A percentile compares a stretch with the other conserved stretches of the same genome.
Conservation (phyloP, 2,797 vertebrate species). For the Rhabdomys pumilio region DNA sequence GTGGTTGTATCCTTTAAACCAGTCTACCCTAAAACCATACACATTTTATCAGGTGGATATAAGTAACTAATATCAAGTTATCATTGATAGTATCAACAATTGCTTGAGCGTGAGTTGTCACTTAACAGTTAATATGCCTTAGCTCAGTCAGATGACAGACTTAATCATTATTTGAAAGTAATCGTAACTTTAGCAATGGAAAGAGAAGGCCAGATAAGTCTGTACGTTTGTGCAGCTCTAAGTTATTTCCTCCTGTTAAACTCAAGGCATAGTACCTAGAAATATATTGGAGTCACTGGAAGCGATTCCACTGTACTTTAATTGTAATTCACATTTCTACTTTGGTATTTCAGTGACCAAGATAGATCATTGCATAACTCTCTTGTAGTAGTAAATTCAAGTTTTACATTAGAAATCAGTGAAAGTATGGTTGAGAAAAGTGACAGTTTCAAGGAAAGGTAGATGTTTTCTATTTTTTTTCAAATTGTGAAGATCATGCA, state of each 20-base stretch:
- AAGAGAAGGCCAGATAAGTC: not conserved
- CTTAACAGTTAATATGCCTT: not conserved
- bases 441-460: not conserved
- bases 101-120: not conserved
- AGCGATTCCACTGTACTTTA: not conserved
- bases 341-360: slow-evolving; percentile 26
- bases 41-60: not conserved
- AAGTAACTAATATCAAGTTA: not conserved
- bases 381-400: not conserved
- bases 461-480: not conserved
- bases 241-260: not conserved
- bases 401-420: slow-evolving; percentile 23
- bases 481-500: not conserved
- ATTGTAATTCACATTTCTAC: slow-evolving; percentile 13
- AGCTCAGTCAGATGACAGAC: not conserved
- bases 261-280: not conserved
- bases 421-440: not conserved
- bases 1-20: slow-evolving; percentile 97
- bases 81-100: not conserved
- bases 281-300: slow-evolving; percentile 1
- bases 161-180: slow-evolving; percentile 17
- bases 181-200: not conserved
- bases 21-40: not conserved
- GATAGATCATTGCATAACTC: not conserved
- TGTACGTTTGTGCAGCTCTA: not conserved